These are phyloP conservation scores for Rhizomys pruinosus DNA, from an alignment of 2,113 vertebrate genomes.

Conservation along the genomic window DNA sequence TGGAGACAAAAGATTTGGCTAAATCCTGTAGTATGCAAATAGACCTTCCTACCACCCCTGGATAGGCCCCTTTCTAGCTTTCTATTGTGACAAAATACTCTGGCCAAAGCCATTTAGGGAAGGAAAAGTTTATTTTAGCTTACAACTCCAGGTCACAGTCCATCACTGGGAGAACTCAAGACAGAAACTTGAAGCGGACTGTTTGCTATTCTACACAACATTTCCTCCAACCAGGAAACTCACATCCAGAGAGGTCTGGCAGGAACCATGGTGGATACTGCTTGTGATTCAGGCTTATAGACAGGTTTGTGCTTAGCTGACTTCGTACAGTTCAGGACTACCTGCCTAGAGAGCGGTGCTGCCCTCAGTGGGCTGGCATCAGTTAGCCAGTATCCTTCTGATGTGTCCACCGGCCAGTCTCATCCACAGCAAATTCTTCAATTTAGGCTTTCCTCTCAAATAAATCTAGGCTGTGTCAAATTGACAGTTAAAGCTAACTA, in stretches of 20 bases:
- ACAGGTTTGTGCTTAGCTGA: background rate
- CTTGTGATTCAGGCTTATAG: background rate
- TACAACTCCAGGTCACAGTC: background rate
- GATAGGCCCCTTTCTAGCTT: no score
- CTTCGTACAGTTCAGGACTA: background rate
- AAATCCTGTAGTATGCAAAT: fast-evolving
- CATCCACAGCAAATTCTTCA: no score
- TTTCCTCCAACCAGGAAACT: no score
- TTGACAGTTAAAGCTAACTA: background rate
- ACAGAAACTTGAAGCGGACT: background rate
- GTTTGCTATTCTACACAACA: no score
- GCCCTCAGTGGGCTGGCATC: background rate
- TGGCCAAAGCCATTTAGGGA: background rate
- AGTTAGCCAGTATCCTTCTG: background rate
- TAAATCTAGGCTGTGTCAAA: background rate
- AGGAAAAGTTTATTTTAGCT: background rate
- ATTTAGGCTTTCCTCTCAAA: background rate
- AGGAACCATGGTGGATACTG: background rate
- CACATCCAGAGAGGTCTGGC: background rate
- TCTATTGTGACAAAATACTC: background rate
- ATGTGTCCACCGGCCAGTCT: background rate
- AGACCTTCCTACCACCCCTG: background rate
- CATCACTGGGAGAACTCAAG: background rate
- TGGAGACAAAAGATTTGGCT: background rate
- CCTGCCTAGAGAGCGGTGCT: background rate